A percentile compares a stretch with the other conserved stretches of the same genome.
Evolutionary conservation across 64 coral and sea anemone genomes (phyloP).

Genomic region (Trachythela sp.): DNA sequence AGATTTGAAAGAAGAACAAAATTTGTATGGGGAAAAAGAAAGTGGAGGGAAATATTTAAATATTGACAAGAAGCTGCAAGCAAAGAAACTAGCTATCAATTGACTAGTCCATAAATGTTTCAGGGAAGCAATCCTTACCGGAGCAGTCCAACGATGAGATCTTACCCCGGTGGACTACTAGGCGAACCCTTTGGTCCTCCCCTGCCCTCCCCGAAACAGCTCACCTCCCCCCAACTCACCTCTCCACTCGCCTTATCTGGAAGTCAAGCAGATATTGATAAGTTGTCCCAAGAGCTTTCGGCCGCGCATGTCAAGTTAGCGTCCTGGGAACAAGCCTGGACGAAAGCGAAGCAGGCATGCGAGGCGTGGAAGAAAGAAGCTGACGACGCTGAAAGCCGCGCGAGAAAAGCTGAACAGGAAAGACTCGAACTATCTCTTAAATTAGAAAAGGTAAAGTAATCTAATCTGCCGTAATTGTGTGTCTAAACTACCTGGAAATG

Average conservation of each 20-base stretch:
- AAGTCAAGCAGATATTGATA: background rate
- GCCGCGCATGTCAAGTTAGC: background rate
- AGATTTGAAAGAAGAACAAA: no score
- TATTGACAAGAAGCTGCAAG: no score
- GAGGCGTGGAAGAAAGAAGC: conserved; percentile 18
- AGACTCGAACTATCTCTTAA: background rate
- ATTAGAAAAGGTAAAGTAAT: background rate
- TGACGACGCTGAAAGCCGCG: background rate
- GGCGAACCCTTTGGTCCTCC: conserved; percentile 52
- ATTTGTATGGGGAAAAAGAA: no score
- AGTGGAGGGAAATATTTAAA: no score
- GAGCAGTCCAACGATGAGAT: conserved; percentile 68
- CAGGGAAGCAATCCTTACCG: conserved; percentile 70
- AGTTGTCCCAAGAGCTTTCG: background rate
- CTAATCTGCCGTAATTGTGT: no score
- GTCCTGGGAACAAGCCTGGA: background rate
- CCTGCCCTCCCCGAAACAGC: background rate
- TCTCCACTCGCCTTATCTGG: background rate
- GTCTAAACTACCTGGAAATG: no score
- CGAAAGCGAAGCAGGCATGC: background rate
- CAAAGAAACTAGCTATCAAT: no score
- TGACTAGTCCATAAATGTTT: no score
- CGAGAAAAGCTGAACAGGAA: conserved; percentile 11
- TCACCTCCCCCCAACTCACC: conserved; percentile 15
- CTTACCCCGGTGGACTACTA: conserved; percentile 55